Evolutionary conservation across 2,797 vertebrate genomes (phyloP), one percentile per base, ranked within the genome.

Genomic region (Lacerta bilineata): DNA sequence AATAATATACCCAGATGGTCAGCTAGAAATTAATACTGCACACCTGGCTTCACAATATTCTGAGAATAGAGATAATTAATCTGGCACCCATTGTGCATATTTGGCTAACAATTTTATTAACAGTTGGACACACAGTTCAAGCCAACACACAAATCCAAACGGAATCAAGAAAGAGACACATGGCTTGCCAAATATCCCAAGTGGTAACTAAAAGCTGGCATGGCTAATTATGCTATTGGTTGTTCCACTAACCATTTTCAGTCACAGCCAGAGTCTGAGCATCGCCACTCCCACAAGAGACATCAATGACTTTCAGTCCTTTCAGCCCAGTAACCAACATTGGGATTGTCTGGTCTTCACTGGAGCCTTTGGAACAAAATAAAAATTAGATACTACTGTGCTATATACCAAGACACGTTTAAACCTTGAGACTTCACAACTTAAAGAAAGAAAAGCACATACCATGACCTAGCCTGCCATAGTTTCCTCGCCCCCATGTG

Each of bases 191-290:
- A 46, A 74, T 11, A 87, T 43, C 13, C 3, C 8, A 81, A 39
- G 11, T 23, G 25, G 25, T 89, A 87, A 9, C 5, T 78, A 87
- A 7, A 74, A 29, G 72, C 81, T 85, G 3, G 3, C 18, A 77
- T 29, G 64, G 2, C 83, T 55, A 89, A 0, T 86, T 66, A 39
- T 80, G 76, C 29, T 81, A 8, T 27, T 86, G 2, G 8, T n/a
- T 91, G 88, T 83, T 72, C 66, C 97, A 95, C 96, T 50, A 94
- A 99, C 99, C 99, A 29, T 99, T 99, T 92, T 99, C 99, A 10
- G 98, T 99, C 91, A 99, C 98, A 2, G 98, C 98, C 17, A 99
- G 97, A 1, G 99, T 99, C 91, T 99, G 99, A n/a, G 99, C 99
- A 86, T 99, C 99, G 33, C 99, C 99, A 76, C 99, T 99, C 0